Percentiles rank a stretch among this genome's conserved stretches.
phyloP scores from a whole-genome alignment of 2,113 vertebrate species.

The Eurystomus gularis region DNA sequence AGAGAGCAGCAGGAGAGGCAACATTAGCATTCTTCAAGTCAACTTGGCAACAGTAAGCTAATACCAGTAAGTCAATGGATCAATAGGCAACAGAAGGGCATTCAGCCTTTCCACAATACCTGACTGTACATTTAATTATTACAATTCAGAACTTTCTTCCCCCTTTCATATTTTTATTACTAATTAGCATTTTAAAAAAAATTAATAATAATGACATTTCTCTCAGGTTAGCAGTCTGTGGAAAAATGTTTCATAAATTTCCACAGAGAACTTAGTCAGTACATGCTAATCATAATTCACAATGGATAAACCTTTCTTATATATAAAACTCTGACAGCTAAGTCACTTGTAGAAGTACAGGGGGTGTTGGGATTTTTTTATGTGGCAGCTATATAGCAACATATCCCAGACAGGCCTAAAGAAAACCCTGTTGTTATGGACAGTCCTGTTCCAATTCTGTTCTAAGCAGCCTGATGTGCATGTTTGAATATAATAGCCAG shows the following conservation, averaged over 20 bases:
- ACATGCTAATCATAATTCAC: background rate
- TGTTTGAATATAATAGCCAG: background rate
- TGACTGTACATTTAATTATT: background rate
- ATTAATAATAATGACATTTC: background rate
- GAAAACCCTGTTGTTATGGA: background rate
- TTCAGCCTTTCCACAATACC: constrained; percentile 17
- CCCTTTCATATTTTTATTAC: background rate
- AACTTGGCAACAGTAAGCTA: constrained; percentile 54
- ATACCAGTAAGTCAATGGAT: constrained; percentile 61
- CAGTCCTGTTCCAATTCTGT: background rate
- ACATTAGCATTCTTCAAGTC: constrained; percentile 62
- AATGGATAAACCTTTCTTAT: background rate
- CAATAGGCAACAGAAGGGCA: constrained; percentile 59
- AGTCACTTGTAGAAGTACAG: background rate
- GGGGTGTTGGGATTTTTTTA: background rate
- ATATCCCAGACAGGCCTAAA: background rate
- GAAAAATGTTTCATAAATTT: background rate
- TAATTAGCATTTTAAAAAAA: background rate
- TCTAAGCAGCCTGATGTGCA: background rate
- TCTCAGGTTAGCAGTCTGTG: background rate
- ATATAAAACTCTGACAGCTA: background rate
- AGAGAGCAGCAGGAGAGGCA: constrained; percentile 57
- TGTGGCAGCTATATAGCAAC: background rate
- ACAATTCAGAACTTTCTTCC: background rate
- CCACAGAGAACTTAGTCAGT: background rate